Evolutionary conservation across 2,888 invertebrate genomes (phyloP).

Genomic region (Zootermopsis nevadensis): DNA sequence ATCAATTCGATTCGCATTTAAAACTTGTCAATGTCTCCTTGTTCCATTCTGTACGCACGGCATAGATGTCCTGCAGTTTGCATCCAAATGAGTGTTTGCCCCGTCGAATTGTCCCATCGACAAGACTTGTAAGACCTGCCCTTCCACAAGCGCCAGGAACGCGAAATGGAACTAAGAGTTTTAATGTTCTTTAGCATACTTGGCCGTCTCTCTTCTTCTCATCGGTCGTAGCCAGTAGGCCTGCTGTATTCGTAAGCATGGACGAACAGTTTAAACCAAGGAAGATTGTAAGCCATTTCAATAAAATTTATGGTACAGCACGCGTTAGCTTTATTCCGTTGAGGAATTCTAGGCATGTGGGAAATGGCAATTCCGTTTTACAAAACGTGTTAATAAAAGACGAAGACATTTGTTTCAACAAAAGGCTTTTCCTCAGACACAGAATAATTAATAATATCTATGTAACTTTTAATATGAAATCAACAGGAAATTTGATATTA

Average conservation of each 20-base stretch:
- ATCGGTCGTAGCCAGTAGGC: not conserved
- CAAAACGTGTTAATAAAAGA: not conserved
- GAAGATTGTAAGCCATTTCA: not conserved
- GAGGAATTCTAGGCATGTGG: not conserved
- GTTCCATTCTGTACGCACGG: not conserved
- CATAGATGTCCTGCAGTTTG: constrained; percentile 24
- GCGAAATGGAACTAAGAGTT: not conserved
- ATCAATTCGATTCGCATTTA: constrained; percentile 1
- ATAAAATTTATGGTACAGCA: not conserved
- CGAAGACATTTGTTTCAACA: not conserved
- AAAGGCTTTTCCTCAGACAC: no score
- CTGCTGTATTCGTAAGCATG: not conserved
- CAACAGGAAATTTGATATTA: no score
- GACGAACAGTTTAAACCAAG: not conserved
- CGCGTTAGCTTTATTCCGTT: not conserved
- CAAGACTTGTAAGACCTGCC: not conserved
- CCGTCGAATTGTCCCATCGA: constrained; percentile 11
- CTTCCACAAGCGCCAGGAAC: not conserved
- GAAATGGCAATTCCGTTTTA: not conserved
- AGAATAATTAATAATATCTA: no score
- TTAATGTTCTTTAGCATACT: not conserved
- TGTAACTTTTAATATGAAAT: no score
- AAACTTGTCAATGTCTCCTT: constrained; percentile 5
- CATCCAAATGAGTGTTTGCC: constrained; percentile 40
- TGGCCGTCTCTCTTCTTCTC: no score